These are phyloP conservation scores for Sorex araneus DNA, from an alignment of 2,113 vertebrate species.

Conservation along the genomic window DNA sequence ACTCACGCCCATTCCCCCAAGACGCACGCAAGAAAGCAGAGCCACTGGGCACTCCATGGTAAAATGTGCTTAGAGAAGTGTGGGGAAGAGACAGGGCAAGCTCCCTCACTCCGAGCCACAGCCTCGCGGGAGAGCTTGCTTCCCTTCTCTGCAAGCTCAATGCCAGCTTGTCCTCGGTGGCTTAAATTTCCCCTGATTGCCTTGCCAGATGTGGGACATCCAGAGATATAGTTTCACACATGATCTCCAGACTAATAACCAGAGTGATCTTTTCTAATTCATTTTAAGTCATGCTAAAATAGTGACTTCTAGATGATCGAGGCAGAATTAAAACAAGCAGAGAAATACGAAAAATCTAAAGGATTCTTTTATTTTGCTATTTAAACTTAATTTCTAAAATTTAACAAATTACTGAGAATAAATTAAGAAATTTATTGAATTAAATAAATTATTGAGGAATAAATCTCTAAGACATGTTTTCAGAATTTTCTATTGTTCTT, in stretches of 20 bases:
- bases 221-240: background rate
- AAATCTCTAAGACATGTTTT: background rate
- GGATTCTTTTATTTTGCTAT: background rate
- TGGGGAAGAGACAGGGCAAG: background rate
- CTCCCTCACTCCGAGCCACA: background rate
- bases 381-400: background rate
- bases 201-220: background rate
- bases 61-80: constrained; percentile 41
- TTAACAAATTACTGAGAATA: background rate
- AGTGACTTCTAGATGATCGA: constrained; percentile 5
- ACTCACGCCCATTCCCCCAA: background rate
- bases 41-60: too few species aligned
- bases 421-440: too few species aligned
- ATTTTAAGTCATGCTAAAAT: too few species aligned
- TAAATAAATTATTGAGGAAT: background rate
- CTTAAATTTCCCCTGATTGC: background rate
- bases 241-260: background rate
- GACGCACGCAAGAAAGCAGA: background rate
- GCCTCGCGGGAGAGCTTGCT: background rate
- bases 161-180: fast-evolving
- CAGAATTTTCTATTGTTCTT: background rate
- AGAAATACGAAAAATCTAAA: background rate
- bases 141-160: background rate
- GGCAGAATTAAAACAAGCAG: constrained; percentile 30
- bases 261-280: background rate